These are phyloP conservation scores for Acanthosepion lycidas DNA, from an alignment of 2,888 invertebrate genomes.

Conservation along the genomic window DNA sequence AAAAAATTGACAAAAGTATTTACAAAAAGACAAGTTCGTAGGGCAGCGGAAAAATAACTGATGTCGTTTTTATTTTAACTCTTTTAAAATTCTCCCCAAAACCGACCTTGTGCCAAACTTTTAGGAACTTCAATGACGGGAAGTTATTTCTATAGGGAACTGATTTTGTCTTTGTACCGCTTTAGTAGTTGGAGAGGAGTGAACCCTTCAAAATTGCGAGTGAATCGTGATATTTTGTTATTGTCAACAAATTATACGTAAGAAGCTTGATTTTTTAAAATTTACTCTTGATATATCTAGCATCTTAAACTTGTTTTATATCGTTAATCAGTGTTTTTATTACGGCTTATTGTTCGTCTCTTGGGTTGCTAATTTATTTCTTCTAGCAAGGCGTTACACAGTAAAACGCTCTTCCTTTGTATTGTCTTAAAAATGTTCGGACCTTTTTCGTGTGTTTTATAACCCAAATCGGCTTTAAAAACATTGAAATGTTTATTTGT, in stretches of 20 bases:
- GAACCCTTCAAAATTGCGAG: background rate
- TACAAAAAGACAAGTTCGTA: too few species aligned
- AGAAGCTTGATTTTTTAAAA: background rate
- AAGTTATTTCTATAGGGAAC: background rate
- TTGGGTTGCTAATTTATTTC: too few species aligned
- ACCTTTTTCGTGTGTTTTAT: too few species aligned
- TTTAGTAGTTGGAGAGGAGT: background rate
- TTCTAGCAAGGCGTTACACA: too few species aligned
- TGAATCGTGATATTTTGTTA: background rate
- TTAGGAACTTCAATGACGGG: background rate
- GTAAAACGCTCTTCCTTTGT: too few species aligned
- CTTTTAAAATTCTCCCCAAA: too few species aligned
- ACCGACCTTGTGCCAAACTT: too few species aligned
- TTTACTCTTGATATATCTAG: background rate
- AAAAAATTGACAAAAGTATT: too few species aligned
- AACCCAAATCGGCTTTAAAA: background rate
- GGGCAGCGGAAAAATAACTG: too few species aligned
- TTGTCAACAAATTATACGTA: background rate
- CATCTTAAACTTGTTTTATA: too few species aligned
- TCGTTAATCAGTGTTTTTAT: background rate
- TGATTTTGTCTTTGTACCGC: background rate
- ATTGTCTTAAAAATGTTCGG: too few species aligned
- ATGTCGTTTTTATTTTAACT: too few species aligned
- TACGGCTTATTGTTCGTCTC: background rate
- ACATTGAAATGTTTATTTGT: background rate